Percentiles rank a stretch among this genome's conserved stretches.
phyloP scores from a whole-genome alignment of 2,797 vertebrate genomes.

The Chlorospingus semifuscus region DNA sequence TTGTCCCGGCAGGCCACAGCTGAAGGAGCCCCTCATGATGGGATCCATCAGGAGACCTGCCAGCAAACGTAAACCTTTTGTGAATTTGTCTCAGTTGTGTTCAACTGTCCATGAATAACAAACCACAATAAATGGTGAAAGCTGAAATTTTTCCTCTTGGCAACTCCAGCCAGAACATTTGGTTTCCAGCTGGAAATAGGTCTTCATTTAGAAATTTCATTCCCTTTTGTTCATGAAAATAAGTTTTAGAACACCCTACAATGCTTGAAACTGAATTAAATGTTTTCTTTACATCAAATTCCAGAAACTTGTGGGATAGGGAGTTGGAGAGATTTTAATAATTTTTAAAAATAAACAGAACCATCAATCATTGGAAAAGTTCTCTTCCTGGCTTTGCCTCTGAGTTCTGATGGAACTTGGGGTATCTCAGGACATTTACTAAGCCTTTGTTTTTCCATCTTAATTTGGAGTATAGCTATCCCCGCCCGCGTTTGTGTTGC shows the following conservation, averaged over 20 bases:
- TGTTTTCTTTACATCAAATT: conserved; percentile 49
- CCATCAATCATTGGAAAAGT: conserved; percentile 22
- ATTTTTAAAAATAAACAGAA: conserved; percentile 50
- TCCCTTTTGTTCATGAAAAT: conserved; percentile 45
- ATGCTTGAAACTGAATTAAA: conserved; percentile 1
- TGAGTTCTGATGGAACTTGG: neutral
- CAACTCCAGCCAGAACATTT: conserved; percentile 44
- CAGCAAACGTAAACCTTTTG: neutral
- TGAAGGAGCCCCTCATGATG: neutral
- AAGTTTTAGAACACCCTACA: neutral
- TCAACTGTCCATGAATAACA: conserved; percentile 57
- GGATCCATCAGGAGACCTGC: neutral
- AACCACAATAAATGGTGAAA: conserved; percentile 52
- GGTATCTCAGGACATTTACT: conserved; percentile 12
- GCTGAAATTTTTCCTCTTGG: conserved; percentile 34
- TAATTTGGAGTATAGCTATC: neutral
- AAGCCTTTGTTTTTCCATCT: neutral
- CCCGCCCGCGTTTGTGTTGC: neutral
- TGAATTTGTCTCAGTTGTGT: conserved; percentile 11
- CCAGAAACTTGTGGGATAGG: conserved; percentile 2
- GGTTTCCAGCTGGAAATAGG: conserved; percentile 54
- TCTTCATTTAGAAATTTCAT: conserved; percentile 39
- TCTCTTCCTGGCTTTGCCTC: neutral
- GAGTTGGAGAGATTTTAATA: neutral
- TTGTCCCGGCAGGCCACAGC: neutral